Base-by-base conservation (phyloP, 2,888 invertebrate species). In the Crematogaster levior region DNA sequence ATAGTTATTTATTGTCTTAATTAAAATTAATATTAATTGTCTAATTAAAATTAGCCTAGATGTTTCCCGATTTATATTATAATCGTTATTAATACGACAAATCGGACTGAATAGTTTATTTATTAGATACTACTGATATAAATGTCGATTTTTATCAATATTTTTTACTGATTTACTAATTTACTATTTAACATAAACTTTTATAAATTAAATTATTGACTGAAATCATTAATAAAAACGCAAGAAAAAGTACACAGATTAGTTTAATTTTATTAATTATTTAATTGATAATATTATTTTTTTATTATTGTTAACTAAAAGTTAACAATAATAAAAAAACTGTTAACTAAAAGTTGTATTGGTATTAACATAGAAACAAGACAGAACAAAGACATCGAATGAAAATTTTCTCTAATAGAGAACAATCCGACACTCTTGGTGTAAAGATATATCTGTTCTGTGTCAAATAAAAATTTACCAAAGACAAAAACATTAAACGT, bases 381-480 rank as follows among this genome's bases (percentile, higher is more conserved):
- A n/a, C n/a, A n/a, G n/a, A n/a, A n/a, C n/a, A 43, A 46, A 34
- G 1, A 10, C 21, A 37, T 27, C 9, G 15, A 27, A 21, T 4
- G 1, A 43, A 15, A 65, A 1, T 30, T 65, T 40, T 12, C 37
- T 43, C 5, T 34, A 18, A 77, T 37, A 34, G 68, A 77, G 56
- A 77, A 77, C 24, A 56, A 30, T 77, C 18, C 77, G 24, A 68
- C 56, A 68, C 68, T 53, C 53, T 68, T 56, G 68, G 7, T 40
- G 43, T 12, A 43, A 56, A n/a, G n/a, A n/a, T n/a, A 43, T 68
- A 40, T 12, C 70, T 43, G 43, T 51, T 68, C 30, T 79, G 34
- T 79, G 77, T 79, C 77, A 79, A 79, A 79, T 70, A 68, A 58
- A 79, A 79, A 79, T 79, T 79, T 43, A 79, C 70, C 77, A 79